Evolutionary conservation across 23 tunicate genomes (phyloP), one percentile per base, ranked within the genome.

Genomic region (Diplosoma virens): DNA sequence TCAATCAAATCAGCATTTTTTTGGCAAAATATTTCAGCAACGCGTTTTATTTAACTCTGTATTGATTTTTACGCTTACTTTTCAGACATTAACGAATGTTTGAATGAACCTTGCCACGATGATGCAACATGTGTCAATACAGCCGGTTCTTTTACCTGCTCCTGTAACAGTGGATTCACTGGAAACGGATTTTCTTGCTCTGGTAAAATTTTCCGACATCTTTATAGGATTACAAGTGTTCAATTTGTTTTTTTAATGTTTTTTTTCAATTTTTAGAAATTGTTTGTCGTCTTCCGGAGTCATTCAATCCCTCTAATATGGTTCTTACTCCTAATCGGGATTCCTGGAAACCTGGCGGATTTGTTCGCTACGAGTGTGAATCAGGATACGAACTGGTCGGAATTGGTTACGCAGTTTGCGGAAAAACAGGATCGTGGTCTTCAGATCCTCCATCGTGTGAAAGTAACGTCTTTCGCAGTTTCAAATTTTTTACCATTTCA

Each of bases 11-110:
- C n/a, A n/a, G n/a, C n/a, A n/a, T n/a, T n/a, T n/a, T n/a, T n/a
- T n/a, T n/a, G n/a, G n/a, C n/a, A n/a, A n/a, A n/a, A n/a, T n/a
- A n/a, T n/a, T n/a, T n/a, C n/a, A n/a, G n/a, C n/a, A n/a, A n/a
- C n/a, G n/a, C n/a, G n/a, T n/a, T n/a, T n/a, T n/a, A n/a, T n/a
- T n/a, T n/a, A n/a, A n/a, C n/a, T n/a, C n/a, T n/a, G n/a, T n/a
- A n/a, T n/a, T n/a, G n/a, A n/a, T n/a, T n/a, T n/a, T n/a, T n/a
- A n/a, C n/a, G n/a, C n/a, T n/a, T n/a, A n/a, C n/a, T n/a, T 23
- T 36, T 3, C 54, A 79, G 97, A 91, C 64, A 81, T 86, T 22
- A 75, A 91, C 52, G 97, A 91, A 76, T 91, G 97, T 60, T 7
- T n/a, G 2, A 82, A 36, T 23, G 25, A 28, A 14, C 61, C 75